These are phyloP conservation scores for Crotalus adamanteus DNA, from an alignment of 2,797 vertebrate genomes.

Conservation along the genomic window DNA sequence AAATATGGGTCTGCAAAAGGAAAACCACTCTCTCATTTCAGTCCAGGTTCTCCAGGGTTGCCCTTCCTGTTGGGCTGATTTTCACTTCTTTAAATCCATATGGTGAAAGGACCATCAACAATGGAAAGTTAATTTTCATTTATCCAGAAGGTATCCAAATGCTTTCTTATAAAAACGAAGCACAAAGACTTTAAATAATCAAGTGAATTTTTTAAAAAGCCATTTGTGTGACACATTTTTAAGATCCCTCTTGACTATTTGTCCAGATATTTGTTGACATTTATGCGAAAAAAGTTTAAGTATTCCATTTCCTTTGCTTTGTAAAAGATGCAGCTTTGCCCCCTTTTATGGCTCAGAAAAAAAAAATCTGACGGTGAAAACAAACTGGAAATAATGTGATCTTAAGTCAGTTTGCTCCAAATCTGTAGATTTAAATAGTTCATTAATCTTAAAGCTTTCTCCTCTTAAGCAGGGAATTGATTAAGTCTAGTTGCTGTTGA, in stretches of 20 bases:
- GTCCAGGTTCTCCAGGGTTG: accelerated
- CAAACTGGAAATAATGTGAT: conserved; percentile 16
- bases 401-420: neutral
- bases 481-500: conserved; percentile 17
- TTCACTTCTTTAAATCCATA: neutral
- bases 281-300: conserved; percentile 18
- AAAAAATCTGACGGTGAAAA: conserved; percentile 42
- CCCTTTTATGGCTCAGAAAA: conserved; percentile 58
- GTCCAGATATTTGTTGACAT: neutral
- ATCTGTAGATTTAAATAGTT: neutral
- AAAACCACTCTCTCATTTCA: accelerated
- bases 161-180: conserved; percentile 33
- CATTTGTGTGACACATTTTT: conserved; percentile 33
- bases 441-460: conserved; percentile 40
- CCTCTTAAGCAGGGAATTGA: conserved; percentile 18
- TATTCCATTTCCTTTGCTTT: conserved; percentile 45
- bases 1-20: accelerated
- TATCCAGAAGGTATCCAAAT: neutral
- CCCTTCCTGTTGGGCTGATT: neutral
- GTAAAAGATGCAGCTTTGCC: conserved; percentile 51
- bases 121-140: conserved; percentile 26
- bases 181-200: conserved; percentile 33
- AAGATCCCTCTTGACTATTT: conserved; percentile 35
- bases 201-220: conserved; percentile 40
- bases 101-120: neutral